Evolutionary conservation across 2,888 invertebrate genomes (phyloP), one percentile per base, ranked within the genome.

Genomic region (Hyposoter didymator): DNA sequence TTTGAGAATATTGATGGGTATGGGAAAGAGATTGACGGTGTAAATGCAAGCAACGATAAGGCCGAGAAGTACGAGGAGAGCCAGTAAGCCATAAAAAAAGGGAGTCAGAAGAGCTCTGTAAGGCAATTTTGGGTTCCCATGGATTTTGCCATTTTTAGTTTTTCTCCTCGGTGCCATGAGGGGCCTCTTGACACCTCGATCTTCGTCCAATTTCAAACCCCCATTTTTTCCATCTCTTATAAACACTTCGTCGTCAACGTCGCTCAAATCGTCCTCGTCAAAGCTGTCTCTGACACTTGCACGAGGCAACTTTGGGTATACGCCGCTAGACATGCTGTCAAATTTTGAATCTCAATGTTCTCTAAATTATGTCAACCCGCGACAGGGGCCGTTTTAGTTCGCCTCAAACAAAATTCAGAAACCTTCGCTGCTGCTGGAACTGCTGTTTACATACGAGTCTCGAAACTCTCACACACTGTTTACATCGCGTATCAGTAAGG

Each of bases 201-300:
- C 96, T 90, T 96, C 96, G 91, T 96, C 96, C 81, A 96, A 93
- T 95, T 96, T 91, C 22, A 94, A 91, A 91, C 95, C 95, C 69
- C 96, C 95, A 89, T 95, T 95, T 91, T 95, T 95, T 22, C 96
- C 96, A 94, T 97, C 96, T 85, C 96, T 95, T 88, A 97, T 96
- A 91, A 97, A 97, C 22, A 97, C 97, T 92, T 97, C 97, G 92
- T 97, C 97, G 90, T 97, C 97, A 17, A 97, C 96, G 93, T 97
- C 97, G 90, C 97, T 97, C 89, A 96, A 94, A 87, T 96, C 95
- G 87, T 97, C 97, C 88, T 96, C 96, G 90, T 97, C 97, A 86
- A 96, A 95, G 89, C 96, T 96, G 92, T 97, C 97, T 86, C 96
- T 94, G 66, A 96, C 95, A 88, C 96, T 95, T 76, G 96, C 94